Base-by-base conservation (phyloP, 2,113 vertebrate species). In the Hyperoodon ampullatus region DNA sequence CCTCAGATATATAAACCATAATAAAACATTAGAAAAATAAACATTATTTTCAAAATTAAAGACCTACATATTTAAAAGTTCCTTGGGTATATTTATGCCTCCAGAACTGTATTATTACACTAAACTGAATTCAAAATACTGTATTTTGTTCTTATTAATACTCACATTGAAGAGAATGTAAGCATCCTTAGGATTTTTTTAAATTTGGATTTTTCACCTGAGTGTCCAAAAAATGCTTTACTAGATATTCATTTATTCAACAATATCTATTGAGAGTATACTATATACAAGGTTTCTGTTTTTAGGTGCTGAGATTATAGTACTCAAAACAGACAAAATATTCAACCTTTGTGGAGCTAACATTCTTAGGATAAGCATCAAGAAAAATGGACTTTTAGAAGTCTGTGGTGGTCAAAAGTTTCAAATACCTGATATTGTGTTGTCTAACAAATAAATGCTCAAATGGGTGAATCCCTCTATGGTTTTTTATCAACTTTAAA, bases 41-140 rank as follows among this genome's bases (percentile, higher is more conserved):
- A 12, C 3, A 84, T 39, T 2, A 58, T 80, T 88, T 97, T 95
- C 50, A 72, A n/a, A 94, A 77, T 70, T 84, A 91, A 80, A 85
- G 3, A 50, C 12, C 7, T 92, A 53, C 1, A 58, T 47, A 28
- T 39, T 30, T 83, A 5, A 83, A 87, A 90, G 30, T 86, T 77
- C 11, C 60, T 97, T 60, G 18, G 28, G 11, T 87, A 6, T 84
- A 88, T 72, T 21, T 88, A 21, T 55, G 10, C 0, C 5, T 92
- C 14, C 8, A 92, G 9, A 92, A 90, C 18, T 93, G 6, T 61
- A 10, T 85, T 93, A 21, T 74, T 66, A 78, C 19, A 90, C 11
- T 86, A 68, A 92, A 85, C 0, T 61, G n/a, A 90, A 63, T 2
- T 93, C 3, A 92, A 68, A 77, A 71, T 68, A 83, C 47, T 83